Base-by-base conservation (phyloP, 2,888 invertebrate genomes). In the Ochropacha duplaris region DNA sequence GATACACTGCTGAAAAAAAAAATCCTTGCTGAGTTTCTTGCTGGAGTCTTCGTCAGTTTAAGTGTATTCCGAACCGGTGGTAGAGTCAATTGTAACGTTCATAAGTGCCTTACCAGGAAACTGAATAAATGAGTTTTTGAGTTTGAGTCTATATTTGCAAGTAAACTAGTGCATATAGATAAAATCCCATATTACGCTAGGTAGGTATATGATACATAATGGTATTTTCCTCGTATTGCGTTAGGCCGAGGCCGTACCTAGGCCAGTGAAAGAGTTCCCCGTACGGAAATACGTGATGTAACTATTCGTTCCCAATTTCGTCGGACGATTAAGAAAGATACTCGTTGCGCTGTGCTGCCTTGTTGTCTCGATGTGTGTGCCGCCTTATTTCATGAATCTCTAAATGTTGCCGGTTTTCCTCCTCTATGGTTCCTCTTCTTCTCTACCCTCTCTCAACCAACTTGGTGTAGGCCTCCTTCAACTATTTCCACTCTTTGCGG, bases 151-250 rank as follows among this genome's bases (percentile, higher is more conserved):
- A n/a, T 36, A 5, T 39, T 39, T 39, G 14, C 44, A 44, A n/a
- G 19, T 9, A 19, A 9, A 19, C 16, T 8, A 19, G 8, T 44
- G 16, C 9, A 44, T 19, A 44, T 19, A 19, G 44, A 19, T 44
- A 44, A 19, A 44, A 44, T 44, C 9, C 44, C 44, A 19, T 44
- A 44, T 44, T 16, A 39, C 39, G 16, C 5, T 39, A 44, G 4
- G 59, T 64, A 64, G 72, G n/a, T n/a, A n/a, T 60, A 44, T 49
- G 31, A 58, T 62, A 59, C 56, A 65, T 56, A 56, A 61, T 72
- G 44, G 44, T 19, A n/a, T 44, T 69, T 68, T 69, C 72, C 72
- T 72, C 14, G 36, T 69, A 39, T 71, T 71, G 58, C 71, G 70
- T 56, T 44, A 44, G 19, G 19, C 2, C 19, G 19, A 19, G 31